Base-by-base conservation (phyloP, 2,113 vertebrate species). In the Bubo scandiacus region DNA sequence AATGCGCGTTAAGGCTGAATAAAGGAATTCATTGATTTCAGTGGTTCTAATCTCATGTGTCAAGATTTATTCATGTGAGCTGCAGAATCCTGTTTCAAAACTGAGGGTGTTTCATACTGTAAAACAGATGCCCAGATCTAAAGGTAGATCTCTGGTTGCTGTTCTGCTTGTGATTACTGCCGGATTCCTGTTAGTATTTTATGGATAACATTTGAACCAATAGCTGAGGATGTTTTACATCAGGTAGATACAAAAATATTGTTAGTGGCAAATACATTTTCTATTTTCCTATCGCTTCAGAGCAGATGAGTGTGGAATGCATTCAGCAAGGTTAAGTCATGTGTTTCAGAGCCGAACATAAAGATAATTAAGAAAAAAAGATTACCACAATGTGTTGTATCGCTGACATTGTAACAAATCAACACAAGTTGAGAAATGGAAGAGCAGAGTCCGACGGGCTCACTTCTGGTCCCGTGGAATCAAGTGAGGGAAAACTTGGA, bases 11-110 rank as follows among this genome's bases (percentile, higher is more conserved):
- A 90, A 65, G 52, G 32, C 43, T 71, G 86, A 94, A 80, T 92
- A 86, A 92, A 96, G 57, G 61, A 66, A 90, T 94, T 71, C n/a
- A 90, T 83, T 89, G 85, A 90, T 89, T 92, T 73, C 66, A 36
- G 55, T 27, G 12, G 47, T 82, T 92, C 81, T 89, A 40, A 79
- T 94, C 71, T 94, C 72, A 45, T 5, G 38, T 66, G 77, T 74
- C 77, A 79, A 83, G 81, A 65, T 79, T 59, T 89, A 79, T 92
- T 86, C 85, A 61, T 22, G 25, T 70, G 62, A 79, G 42, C 66
- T 81, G 84, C 59, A 87, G 81, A 61, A 58, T 49, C 2, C 1
- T 65, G 30, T 67, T 86, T 86, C 77, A 78, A 70, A 91, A 70
- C 16, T 47, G 55, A 27, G 30, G 68, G 16, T 86, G 61, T 87